Evolutionary conservation across 2,888 invertebrate species (phyloP).

Genomic region (Nomada hirtipes): DNA sequence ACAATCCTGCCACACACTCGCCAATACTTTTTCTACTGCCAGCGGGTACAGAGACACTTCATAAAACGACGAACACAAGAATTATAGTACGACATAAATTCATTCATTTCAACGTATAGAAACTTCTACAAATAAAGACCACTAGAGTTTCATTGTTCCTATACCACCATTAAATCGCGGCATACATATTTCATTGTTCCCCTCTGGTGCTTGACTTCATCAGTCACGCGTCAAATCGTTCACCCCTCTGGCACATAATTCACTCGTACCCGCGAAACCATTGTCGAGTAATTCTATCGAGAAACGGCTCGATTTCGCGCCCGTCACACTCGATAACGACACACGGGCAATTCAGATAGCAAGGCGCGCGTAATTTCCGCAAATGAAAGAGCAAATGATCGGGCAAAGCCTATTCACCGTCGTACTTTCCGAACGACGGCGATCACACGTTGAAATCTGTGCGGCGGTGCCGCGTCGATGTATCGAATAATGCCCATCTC

Average conservation of each 20-base stretch:
- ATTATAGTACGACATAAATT: too few species aligned
- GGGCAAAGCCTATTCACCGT: not conserved
- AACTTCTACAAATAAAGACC: too few species aligned
- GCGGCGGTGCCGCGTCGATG: not conserved
- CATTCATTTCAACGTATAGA: too few species aligned
- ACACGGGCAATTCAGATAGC: not conserved
- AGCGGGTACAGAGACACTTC: too few species aligned
- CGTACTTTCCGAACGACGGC: constrained; percentile 2
- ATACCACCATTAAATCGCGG: not conserved
- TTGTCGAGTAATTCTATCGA: not conserved
- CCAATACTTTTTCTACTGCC: too few species aligned
- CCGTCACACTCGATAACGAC: constrained; percentile 1
- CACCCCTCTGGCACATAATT: too few species aligned
- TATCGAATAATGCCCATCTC: not conserved
- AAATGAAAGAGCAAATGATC: not conserved
- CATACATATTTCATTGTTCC: not conserved
- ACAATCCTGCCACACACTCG: too few species aligned
- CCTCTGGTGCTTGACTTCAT: not conserved
- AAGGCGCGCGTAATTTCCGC: constrained; percentile 4
- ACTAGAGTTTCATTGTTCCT: not conserved
- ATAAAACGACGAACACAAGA: too few species aligned
- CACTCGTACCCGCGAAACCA: too few species aligned
- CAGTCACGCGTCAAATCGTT: not conserved
- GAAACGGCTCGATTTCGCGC: constrained; percentile 15
- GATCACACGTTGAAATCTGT: not conserved